These are phyloP conservation scores for Procambarus virginalis DNA, from an alignment of 1,140 invertebrate species.

Conservation along the genomic window DNA sequence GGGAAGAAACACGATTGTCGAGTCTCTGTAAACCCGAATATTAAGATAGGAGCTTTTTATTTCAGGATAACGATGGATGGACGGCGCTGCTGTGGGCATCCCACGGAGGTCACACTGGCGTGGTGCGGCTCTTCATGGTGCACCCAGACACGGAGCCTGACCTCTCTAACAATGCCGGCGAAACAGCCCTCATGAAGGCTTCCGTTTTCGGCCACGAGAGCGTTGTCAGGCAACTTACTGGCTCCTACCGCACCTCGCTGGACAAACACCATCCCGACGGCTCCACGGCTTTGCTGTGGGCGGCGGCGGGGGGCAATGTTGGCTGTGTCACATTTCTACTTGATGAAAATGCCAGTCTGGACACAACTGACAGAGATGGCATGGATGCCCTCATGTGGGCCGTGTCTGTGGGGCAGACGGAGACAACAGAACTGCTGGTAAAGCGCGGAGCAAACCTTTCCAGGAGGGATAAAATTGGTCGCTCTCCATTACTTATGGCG, in stretches of 20 bases:
- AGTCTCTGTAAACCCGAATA: too few species aligned
- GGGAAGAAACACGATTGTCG: too few species aligned
- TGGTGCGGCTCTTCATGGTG: conserved; percentile 71
- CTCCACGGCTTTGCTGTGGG: conserved; percentile 69
- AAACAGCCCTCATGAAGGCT: conserved; percentile 70
- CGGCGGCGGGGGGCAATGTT: conserved; percentile 63
- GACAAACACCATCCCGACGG: conserved; percentile 66
- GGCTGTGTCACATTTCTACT: conserved; percentile 57
- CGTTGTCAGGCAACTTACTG: conserved; percentile 65
- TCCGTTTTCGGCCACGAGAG: conserved; percentile 69
- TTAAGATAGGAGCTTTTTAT: neutral
- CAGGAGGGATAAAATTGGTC: conserved; percentile 66
- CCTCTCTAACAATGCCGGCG: conserved; percentile 70
- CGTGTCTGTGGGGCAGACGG: conserved; percentile 63
- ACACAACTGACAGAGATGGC: conserved; percentile 58
- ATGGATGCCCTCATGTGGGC: conserved; percentile 70
- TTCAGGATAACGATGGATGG: conserved; percentile 72
- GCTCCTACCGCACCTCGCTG: conserved; percentile 67
- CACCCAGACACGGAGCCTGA: conserved; percentile 70
- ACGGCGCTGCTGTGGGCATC: conserved; percentile 72
- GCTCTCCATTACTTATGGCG: conserved; percentile 67
- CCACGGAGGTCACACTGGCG: conserved; percentile 71
- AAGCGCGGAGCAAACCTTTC: conserved; percentile 37
- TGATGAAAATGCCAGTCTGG: conserved; percentile 55
- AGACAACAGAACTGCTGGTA: conserved; percentile 58